Percentiles rank a stretch among this genome's conserved stretches.
These are phyloP conservation scores for Cyclina sinensis DNA, from an alignment of 1,140 invertebrate genomes.

Conservation along the genomic window DNA sequence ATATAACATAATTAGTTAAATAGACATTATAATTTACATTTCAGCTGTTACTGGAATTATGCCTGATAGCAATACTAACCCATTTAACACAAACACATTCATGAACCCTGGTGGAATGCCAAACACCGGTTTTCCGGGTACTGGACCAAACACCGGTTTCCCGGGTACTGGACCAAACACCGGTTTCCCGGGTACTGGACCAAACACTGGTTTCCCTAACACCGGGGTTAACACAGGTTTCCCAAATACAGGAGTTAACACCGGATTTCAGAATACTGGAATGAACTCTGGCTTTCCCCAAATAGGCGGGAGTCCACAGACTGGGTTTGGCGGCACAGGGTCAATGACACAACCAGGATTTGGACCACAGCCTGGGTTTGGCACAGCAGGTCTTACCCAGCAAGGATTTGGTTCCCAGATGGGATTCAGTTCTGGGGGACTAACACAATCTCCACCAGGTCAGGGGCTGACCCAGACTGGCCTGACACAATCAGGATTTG, in stretches of 20 bases:
- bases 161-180: conserved; percentile 10
- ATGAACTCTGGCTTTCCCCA: too few species aligned
- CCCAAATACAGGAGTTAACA: neutral
- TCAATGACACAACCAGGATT: neutral
- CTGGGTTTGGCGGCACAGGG: conserved; percentile 22
- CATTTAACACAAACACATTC: conserved; percentile 42
- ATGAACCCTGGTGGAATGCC: neutral
- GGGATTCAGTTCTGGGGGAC: neutral
- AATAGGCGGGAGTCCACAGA: neutral
- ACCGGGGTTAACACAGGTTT: neutral
- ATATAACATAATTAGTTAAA: too few species aligned
- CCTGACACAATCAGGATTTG: conserved; percentile 19
- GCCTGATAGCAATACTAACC: conserved; percentile 48
- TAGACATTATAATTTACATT: neutral
- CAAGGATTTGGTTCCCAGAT: neutral
- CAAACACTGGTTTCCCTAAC: neutral
- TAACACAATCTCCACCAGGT: neutral
- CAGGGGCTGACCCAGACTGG: conserved; percentile 1
- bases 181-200: conserved; percentile 3
- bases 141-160: neutral
- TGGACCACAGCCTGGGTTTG: neutral
- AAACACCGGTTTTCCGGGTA: neutral
- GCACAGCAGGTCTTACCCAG: neutral
- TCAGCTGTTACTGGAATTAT: conserved; percentile 56
- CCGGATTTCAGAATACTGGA: neutral